A percentile compares a stretch with the other conserved stretches of the same genome.
Evolutionary conservation across 2,113 vertebrate genomes (phyloP).

Genomic region (Smithornis capensis): DNA sequence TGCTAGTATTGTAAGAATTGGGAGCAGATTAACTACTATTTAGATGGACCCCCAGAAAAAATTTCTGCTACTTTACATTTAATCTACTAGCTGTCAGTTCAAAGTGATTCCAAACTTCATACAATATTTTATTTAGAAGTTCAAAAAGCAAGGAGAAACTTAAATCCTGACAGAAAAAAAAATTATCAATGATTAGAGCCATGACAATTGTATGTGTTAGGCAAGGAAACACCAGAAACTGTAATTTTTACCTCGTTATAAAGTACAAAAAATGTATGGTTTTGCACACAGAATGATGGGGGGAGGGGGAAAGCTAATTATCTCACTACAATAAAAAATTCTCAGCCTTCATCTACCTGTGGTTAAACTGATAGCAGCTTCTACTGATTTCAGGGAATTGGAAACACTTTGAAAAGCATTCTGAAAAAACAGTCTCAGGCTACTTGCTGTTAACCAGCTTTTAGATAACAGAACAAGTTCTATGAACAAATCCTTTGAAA

Average conservation of each 20-base stretch:
- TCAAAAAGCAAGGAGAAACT: neutral
- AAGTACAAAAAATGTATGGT: neutral
- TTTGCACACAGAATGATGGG: neutral
- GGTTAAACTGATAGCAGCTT: neutral
- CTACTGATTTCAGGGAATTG: neutral
- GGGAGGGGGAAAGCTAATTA: neutral
- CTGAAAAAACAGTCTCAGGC: rapidly evolving
- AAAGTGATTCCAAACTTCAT: neutral
- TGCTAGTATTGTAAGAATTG: neutral
- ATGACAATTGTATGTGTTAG: neutral
- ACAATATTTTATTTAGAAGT: neutral
- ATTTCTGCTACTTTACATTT: neutral
- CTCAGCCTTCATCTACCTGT: neutral
- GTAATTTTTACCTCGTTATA: neutral
- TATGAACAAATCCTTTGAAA: neutral
- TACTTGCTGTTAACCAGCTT: neutral
- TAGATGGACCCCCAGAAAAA: neutral
- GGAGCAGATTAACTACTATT: neutral
- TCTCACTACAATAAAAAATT: neutral
- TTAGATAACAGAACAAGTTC: neutral
- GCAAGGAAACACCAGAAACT: neutral
- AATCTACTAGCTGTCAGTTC: neutral
- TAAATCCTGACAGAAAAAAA: neutral
- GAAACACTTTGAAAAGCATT: neutral
- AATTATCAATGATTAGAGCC: neutral